These are phyloP conservation scores for Triops longicaudatus DNA, from an alignment of 1,140 invertebrate species.

Conservation along the genomic window DNA sequence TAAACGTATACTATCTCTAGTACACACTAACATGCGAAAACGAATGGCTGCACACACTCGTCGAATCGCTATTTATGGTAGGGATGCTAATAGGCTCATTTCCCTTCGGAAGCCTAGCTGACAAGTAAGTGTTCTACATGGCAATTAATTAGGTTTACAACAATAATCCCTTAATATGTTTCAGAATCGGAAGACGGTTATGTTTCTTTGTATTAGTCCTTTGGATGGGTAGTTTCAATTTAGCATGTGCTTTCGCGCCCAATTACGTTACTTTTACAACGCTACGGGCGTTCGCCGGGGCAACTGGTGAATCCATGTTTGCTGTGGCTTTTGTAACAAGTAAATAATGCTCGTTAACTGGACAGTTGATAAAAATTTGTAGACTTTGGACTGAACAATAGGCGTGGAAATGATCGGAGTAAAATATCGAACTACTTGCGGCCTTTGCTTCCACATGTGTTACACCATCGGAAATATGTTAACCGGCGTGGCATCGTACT, in stretches of 20 bases:
- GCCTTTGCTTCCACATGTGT: slow-evolving; percentile 18
- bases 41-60: slow-evolving; percentile 21
- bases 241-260: slow-evolving; percentile 23
- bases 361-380: not conserved
- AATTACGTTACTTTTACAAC: slow-evolving; percentile 13
- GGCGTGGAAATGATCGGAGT: slow-evolving; percentile 23
- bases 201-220: slow-evolving; percentile 18
- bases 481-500: slow-evolving; percentile 16
- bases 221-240: slow-evolving; percentile 19
- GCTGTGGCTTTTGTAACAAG: not conserved
- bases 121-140: slow-evolving; percentile 16
- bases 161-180: not conserved
- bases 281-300: slow-evolving; percentile 17
- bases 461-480: slow-evolving; percentile 16
- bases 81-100: slow-evolving; percentile 23
- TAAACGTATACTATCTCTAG: not conserved
- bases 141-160: not conserved
- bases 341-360: not conserved
- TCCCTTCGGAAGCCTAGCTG: slow-evolving; percentile 17
- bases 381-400: not conserved
- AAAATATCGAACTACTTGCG: slow-evolving; percentile 1
- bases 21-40: slow-evolving; percentile 21
- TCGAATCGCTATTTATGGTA: slow-evolving; percentile 21
- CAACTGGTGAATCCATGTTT: not conserved
- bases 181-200: slow-evolving; percentile 21